phyloP scores from a whole-genome alignment of 2,113 vertebrate species.

The Xyrauchen texanus region DNA sequence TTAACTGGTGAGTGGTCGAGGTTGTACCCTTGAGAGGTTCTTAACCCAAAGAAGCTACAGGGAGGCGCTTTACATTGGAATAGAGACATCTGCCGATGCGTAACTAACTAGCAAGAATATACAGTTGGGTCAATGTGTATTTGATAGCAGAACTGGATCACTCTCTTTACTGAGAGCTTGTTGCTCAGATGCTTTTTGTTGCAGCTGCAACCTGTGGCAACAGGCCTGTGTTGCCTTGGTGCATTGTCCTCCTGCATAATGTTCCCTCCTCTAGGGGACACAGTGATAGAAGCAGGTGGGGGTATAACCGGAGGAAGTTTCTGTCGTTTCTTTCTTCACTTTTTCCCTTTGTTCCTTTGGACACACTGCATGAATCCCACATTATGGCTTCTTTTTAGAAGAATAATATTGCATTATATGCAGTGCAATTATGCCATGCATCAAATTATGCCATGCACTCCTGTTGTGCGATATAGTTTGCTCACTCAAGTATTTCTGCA shows the following conservation, averaged over 20 bases:
- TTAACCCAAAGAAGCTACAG: background rate
- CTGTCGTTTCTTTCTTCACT: no score
- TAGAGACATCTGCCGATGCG: background rate
- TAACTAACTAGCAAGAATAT: background rate
- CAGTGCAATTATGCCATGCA: background rate
- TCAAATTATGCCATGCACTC: no score
- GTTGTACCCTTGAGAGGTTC: background rate
- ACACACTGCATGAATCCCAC: background rate
- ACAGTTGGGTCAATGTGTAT: slow-evolving; percentile 15
- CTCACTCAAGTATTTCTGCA: no score
- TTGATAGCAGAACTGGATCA: slow-evolving; percentile 14
- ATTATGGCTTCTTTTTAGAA: slow-evolving; percentile 1
- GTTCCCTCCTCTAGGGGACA: slow-evolving; percentile 62
- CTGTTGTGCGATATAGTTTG: no score
- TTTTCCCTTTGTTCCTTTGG: background rate
- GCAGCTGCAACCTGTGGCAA: slow-evolving; percentile 68
- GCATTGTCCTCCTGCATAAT: slow-evolving; percentile 67
- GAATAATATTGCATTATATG: background rate
- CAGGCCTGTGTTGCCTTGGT: slow-evolving; percentile 67
- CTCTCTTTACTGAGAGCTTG: slow-evolving; percentile 43
- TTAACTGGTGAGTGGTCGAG: no score
- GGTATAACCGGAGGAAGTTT: no score
- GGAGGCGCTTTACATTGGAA: no score
- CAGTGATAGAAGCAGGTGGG: slow-evolving; percentile 61
- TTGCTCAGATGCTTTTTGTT: slow-evolving; percentile 69